Percentiles rank a stretch among this genome's conserved stretches.
These are phyloP conservation scores for Sebastes diploproa DNA, from an alignment of 2,797 vertebrate genomes.

Conservation along the genomic window DNA sequence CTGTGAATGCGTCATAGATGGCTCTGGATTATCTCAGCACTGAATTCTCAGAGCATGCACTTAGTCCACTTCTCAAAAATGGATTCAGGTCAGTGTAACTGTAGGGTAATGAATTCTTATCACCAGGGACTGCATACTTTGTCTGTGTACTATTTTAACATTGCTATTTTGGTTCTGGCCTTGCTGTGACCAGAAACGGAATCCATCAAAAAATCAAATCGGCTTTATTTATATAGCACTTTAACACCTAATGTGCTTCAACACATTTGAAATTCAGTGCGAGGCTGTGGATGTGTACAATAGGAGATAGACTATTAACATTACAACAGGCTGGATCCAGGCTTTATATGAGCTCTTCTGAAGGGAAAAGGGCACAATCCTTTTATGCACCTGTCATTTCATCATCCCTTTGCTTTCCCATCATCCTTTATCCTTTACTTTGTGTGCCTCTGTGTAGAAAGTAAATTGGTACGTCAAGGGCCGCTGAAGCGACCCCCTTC, in stretches of 20 bases:
- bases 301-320: slow-evolving; percentile 40
- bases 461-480: not conserved
- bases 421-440: slow-evolving; percentile 11
- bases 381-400: slow-evolving; percentile 54
- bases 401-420: slow-evolving; percentile 31
- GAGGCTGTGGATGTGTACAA: slow-evolving; percentile 1
- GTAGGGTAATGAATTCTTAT: slow-evolving; percentile 27
- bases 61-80: slow-evolving; percentile 34
- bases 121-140: not conserved
- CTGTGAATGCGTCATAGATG: not conserved
- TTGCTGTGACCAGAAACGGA: slow-evolving; percentile 18
- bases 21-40: not conserved
- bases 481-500: not conserved
- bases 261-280: slow-evolving; percentile 27
- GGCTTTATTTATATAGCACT: not conserved
- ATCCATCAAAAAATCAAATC: slow-evolving; percentile 1
- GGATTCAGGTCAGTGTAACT: slow-evolving; percentile 25
- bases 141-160: slow-evolving; percentile 37
- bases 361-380: slow-evolving; percentile 30
- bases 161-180: slow-evolving; percentile 25
- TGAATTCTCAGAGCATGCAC: not conserved
- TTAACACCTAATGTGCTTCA: slow-evolving; percentile 1
- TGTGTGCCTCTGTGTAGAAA: not conserved
- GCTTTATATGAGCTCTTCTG: slow-evolving; percentile 23
- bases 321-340: slow-evolving; percentile 34